These are phyloP conservation scores for Asobara japonica DNA, from an alignment of 1,140 invertebrate genomes.

Conservation along the genomic window DNA sequence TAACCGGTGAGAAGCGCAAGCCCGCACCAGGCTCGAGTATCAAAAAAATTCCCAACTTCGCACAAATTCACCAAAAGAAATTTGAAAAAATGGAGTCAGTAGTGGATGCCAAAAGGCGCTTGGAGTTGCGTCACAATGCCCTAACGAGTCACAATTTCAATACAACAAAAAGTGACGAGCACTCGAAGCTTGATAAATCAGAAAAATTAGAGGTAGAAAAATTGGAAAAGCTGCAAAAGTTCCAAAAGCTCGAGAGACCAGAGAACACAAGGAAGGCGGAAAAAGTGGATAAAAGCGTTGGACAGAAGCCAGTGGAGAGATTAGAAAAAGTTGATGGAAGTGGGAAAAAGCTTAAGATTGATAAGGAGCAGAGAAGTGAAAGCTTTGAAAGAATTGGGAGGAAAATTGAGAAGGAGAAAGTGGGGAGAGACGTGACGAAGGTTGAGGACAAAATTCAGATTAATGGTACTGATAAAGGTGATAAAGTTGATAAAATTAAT, in stretches of 20 bases:
- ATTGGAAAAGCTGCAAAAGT: too few species aligned
- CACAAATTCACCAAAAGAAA: constrained; percentile 71
- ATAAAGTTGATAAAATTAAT: neutral
- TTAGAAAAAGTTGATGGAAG: too few species aligned
- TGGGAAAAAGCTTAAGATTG: too few species aligned
- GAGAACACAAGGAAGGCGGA: too few species aligned
- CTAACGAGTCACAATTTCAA: constrained; percentile 39
- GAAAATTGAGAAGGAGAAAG: constrained; percentile 23
- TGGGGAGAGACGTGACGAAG: too few species aligned
- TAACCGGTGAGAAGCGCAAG: constrained; percentile 39
- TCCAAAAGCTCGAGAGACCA: too few species aligned
- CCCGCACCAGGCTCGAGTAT: constrained; percentile 36
- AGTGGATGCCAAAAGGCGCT: constrained; percentile 67
- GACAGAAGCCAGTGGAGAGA: too few species aligned
- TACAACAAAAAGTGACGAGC: neutral
- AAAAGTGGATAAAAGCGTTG: too few species aligned
- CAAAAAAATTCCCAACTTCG: constrained; percentile 73
- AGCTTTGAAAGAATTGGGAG: neutral
- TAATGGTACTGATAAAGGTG: constrained; percentile 25
- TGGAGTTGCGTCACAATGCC: constrained; percentile 57
- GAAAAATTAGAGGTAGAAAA: too few species aligned
- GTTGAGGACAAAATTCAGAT: too few species aligned
- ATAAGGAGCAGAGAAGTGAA: too few species aligned
- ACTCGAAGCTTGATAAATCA: neutral
- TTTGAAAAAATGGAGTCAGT: constrained; percentile 74